Base-by-base conservation (phyloP, 1,140 invertebrate species). In the Zaprionus inermis region DNA sequence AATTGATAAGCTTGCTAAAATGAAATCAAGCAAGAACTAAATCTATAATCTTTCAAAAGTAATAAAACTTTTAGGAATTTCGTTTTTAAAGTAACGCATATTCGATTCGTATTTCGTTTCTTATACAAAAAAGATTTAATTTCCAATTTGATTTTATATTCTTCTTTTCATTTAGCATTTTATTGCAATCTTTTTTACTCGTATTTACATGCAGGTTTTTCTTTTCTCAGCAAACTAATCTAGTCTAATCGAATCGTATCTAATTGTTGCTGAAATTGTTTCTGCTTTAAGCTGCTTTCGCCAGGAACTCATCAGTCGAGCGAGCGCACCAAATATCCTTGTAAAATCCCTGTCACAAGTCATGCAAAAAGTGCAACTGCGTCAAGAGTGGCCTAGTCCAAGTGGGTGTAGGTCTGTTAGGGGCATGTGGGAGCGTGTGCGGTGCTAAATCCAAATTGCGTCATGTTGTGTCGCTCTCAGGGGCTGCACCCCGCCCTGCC, bases 391-490 rank as follows among this genome's bases (percentile, higher is more conserved):
- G 32, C 16, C 18, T 46, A 56, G 22, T 2, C 16, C 10, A n/a
- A n/a, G 9, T 30, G 49, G 18, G 22, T 64, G 32, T 54, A 46
- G 20, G 20, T 22, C 10, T 46, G 28, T 14, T 28, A 18, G 34
- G 4, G 34, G 16, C 14, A 24, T 20, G 22, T 32, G 2, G 24
- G 28, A 11, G 12, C 18, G 54, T 57, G 34, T 59, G 54, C 44
- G 16, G 18, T 10, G 38, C 6, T 30, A 59, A 69, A 51, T 46
- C 52, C 57, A 82, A 82, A 86, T 82, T 88, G 82, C 82, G 68
- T 79, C 83, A 79, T 82, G 76, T 88, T 88, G 78, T 81, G 76
- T 55, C 65, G 72, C 79, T 81, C 76, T 82, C 82, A 86, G 82
- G 82, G 65, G 55, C 76, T 63, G 66, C 12, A 38, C 44, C n/a